Evolutionary conservation across 2,797 vertebrate genomes (phyloP).

Genomic region (Cryptoblepharus egeriae): DNA sequence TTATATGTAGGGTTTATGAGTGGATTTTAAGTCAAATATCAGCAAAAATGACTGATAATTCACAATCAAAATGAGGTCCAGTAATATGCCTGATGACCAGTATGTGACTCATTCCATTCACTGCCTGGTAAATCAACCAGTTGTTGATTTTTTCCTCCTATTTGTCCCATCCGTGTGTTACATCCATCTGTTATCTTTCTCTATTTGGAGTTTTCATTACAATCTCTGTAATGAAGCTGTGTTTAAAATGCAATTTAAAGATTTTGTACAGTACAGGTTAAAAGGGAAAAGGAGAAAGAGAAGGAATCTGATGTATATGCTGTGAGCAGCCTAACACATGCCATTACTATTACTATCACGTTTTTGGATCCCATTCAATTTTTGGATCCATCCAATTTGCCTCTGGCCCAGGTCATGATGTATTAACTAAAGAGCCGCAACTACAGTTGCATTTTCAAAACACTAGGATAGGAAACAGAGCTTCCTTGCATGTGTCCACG

Average conservation of each 20-base stretch:
- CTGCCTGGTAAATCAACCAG: not conserved
- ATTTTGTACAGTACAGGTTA: not conserved
- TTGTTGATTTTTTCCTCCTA: not conserved
- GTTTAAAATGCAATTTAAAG: not conserved
- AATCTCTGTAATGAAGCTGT: not conserved
- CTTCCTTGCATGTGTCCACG: too few species aligned
- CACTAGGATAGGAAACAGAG: too few species aligned
- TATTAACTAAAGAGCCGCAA: not conserved
- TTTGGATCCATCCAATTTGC: not conserved
- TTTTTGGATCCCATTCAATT: not conserved
- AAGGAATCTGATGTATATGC: not conserved
- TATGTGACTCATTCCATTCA: not conserved
- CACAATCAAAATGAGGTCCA: not conserved
- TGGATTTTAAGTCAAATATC: not conserved
- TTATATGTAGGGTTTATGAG: not conserved
- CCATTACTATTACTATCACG: too few species aligned
- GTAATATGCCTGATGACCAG: not conserved
- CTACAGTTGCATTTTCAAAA: not conserved
- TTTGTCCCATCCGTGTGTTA: not conserved
- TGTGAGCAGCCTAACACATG: not conserved
- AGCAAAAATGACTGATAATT: too few species aligned
- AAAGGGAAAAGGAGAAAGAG: not conserved
- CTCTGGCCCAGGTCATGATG: not conserved
- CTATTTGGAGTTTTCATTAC: not conserved
- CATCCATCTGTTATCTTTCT: not conserved